phyloP scores from a whole-genome alignment of 2,113 vertebrate species.

The Carassius auratus region DNA sequence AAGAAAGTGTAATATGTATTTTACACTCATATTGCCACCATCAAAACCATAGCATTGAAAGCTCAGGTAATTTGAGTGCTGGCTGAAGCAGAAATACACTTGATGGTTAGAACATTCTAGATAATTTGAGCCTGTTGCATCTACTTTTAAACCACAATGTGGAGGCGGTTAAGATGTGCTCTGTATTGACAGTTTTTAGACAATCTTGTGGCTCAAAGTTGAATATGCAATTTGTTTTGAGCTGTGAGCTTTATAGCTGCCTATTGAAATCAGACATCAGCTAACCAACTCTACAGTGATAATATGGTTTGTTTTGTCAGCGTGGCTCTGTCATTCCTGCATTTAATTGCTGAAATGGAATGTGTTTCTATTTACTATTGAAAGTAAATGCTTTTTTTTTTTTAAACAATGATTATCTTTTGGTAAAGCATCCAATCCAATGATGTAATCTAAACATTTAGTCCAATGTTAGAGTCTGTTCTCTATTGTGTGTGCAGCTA shows the following conservation, averaged over 20 bases:
- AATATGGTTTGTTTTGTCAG: conserved; percentile 9
- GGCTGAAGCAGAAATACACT: neutral
- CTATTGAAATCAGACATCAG: neutral
- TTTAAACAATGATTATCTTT: neutral
- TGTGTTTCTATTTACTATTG: neutral
- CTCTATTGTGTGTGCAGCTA: neutral
- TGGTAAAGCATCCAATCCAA: neutral
- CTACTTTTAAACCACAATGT: neutral
- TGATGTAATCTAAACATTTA: neutral
- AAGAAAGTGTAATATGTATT: neutral
- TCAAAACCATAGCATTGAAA: neutral
- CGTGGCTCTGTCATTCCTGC: neutral
- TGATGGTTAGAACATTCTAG: neutral
- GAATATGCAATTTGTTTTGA: neutral
- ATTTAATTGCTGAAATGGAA: neutral
- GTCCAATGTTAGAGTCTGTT: neutral
- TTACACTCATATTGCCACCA: neutral
- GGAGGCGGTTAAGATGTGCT: neutral
- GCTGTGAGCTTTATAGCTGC: neutral
- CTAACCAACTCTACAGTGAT: neutral
- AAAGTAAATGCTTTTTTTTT: neutral
- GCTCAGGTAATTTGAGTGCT: neutral
- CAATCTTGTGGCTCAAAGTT: neutral
- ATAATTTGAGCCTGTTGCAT: neutral
- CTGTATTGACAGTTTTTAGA: neutral